Base-by-base conservation (phyloP, 2,888 invertebrate species). In the Isotomurus palustris region DNA sequence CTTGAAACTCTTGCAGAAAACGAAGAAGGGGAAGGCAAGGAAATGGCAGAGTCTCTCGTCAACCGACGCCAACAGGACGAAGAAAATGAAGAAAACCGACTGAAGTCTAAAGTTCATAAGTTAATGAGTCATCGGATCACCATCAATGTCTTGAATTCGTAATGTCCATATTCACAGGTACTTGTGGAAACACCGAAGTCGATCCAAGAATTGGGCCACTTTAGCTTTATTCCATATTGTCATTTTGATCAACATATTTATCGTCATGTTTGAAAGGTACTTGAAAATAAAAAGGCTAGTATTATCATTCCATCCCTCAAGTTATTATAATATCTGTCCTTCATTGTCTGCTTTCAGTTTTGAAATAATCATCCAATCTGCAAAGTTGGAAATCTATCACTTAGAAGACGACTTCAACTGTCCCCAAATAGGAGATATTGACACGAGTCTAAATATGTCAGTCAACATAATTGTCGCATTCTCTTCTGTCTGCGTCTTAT, bases 181-280 rank as follows among this genome's bases (percentile, higher is more conserved):
- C n/a, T 32, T 49, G 35, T 32, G 35, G 29, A 49, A 14, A 10
- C 32, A 49, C 3, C 48, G 57, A 14, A 14, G 3, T 17, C 24
- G 25, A 38, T 52, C 2, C 19, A 17, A 1, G 40, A 36, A 29
- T 53, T 32, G 29, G 43, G 32, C 40, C 48, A 35, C 28, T 52
- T n/a, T 19, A 5, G 21, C 5, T 32, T 49, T 27, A 1, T 60
- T 57, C 28, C 60, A 60, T 29, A 12, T 54, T 4, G 35, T 53
- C 21, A 51, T 60, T 6, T 10, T 60, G 12, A 8, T 54, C 2
- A 57, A 60, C n/a, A 54, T 60, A 17, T 19, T 40, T 2, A 53
- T 45, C 27, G 53, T 56, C 35, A 22, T 60, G n/a, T 56, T 45
- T 45, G 51, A 53, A 51, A 56, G 53, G 56, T 60, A 50, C 40